These are phyloP conservation scores for rat (Rattus norvegicus) DNA, from an alignment of 2,113 vertebrate species.

Conservation along the genomic window DNA sequence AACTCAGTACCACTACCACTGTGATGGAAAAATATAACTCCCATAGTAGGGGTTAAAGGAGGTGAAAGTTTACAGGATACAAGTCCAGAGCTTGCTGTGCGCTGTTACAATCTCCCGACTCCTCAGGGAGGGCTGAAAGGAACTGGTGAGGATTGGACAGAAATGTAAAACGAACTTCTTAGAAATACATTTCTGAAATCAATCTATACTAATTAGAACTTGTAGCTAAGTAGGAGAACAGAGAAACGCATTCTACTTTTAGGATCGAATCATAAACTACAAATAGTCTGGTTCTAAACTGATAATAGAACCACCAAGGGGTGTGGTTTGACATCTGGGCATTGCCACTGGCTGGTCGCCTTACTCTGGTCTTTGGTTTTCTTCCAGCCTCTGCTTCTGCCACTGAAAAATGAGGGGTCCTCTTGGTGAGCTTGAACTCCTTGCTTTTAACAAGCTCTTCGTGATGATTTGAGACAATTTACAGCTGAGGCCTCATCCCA, in stretches of 20 bases:
- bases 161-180: background rate
- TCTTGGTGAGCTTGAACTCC: background rate
- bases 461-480: background rate
- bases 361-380: background rate
- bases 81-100: background rate
- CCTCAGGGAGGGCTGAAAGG: background rate
- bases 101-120: background rate
- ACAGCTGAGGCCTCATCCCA: background rate
- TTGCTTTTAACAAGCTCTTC: background rate
- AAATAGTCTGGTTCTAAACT: background rate
- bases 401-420: background rate
- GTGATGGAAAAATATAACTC: background rate
- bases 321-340: background rate
- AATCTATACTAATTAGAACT: background rate
- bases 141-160: background rate
- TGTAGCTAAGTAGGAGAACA: background rate
- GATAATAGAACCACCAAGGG: background rate
- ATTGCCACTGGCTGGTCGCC: background rate
- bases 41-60: background rate
- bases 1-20: background rate
- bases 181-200: constrained; percentile 34
- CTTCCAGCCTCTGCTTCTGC: background rate
- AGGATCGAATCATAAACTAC: background rate
- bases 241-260: background rate
- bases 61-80: background rate